Conservation (phyloP, 2,888 invertebrate genomes). For the Epirrhoe alternata region DNA sequence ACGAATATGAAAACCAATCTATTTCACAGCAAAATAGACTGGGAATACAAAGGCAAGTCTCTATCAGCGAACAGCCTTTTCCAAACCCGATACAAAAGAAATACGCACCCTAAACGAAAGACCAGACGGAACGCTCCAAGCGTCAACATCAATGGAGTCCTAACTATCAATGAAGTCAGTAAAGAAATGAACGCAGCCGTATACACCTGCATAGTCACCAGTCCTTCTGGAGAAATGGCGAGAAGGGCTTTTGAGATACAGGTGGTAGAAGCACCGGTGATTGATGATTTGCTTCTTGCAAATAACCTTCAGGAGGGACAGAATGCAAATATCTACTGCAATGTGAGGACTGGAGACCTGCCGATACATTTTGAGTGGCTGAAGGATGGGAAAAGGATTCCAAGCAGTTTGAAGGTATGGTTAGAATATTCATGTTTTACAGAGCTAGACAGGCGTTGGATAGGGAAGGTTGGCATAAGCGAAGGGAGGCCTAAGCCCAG, state of each 20-base stretch:
- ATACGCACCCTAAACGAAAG: conserved; percentile 55
- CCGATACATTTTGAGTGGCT: conserved; percentile 90
- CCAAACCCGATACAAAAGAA: conserved; percentile 70
- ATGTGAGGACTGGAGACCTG: conserved; percentile 89
- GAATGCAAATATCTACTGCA: conserved; percentile 93
- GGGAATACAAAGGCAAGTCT: conserved; percentile 76
- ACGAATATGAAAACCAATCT: too few relatives aligned
- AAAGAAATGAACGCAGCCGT: conserved; percentile 89
- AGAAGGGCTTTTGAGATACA: conserved; percentile 87
- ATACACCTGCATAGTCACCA: conserved; percentile 91
- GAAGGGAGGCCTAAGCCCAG: too few relatives aligned
- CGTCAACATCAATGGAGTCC: conserved; percentile 81
- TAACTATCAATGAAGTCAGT: conserved; percentile 86
- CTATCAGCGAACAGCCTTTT: conserved; percentile 69
- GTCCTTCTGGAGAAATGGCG: conserved; percentile 87
- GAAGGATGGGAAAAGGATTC: conserved; percentile 87
- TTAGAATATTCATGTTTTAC: too few relatives aligned
- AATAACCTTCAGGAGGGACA: conserved; percentile 93
- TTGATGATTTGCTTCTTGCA: conserved; percentile 93
- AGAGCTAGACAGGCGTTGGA: too few relatives aligned
- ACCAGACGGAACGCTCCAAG: conserved; percentile 63
- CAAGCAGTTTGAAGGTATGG: conserved; percentile 85
- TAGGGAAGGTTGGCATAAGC: too few relatives aligned
- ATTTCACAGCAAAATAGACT: conserved; percentile 74
- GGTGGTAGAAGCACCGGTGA: conserved; percentile 90